Conservation (phyloP, 1,140 invertebrate genomes). For the Nomia melanderi region DNA sequence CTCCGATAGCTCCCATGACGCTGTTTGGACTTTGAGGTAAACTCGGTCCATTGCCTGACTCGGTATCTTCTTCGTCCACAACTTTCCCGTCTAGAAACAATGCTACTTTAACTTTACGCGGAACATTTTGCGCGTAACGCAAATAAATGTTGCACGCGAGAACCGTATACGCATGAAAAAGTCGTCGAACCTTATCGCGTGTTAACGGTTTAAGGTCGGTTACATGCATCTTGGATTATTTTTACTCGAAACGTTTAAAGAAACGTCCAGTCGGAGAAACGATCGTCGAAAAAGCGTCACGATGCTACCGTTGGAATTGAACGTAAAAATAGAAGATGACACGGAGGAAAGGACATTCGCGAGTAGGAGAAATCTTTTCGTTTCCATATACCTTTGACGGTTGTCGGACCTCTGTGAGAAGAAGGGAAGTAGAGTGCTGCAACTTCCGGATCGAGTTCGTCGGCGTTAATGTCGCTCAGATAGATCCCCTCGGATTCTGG, state of each 20-base stretch:
- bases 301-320: too few species aligned
- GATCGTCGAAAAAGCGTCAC: too few species aligned
- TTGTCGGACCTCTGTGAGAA: slow-evolving; percentile 74
- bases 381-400: slow-evolving; percentile 71
- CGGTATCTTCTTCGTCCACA: slow-evolving; percentile 92
- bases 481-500: slow-evolving; percentile 92
- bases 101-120: too few species aligned
- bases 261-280: too few species aligned
- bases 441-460: slow-evolving; percentile 94
- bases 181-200: too few species aligned
- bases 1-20: slow-evolving; percentile 87
- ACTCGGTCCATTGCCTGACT: slow-evolving; percentile 96
- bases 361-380: not conserved
- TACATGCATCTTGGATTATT: too few species aligned
- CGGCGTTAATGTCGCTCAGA: slow-evolving; percentile 93
- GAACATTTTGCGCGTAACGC: too few species aligned
- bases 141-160: too few species aligned
- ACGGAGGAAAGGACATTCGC: too few species aligned
- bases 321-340: too few species aligned
- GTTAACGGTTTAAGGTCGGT: not conserved
- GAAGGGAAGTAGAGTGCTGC: slow-evolving; percentile 93
- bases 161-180: too few species aligned
- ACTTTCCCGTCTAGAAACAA: slow-evolving; percentile 70
- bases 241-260: not conserved
- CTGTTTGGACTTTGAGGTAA: slow-evolving; percentile 96